Percentiles rank a stretch among this genome's conserved stretches.
These are phyloP conservation scores for Ailurus styani DNA, from an alignment of 2,113 vertebrate genomes.

Conservation along the genomic window DNA sequence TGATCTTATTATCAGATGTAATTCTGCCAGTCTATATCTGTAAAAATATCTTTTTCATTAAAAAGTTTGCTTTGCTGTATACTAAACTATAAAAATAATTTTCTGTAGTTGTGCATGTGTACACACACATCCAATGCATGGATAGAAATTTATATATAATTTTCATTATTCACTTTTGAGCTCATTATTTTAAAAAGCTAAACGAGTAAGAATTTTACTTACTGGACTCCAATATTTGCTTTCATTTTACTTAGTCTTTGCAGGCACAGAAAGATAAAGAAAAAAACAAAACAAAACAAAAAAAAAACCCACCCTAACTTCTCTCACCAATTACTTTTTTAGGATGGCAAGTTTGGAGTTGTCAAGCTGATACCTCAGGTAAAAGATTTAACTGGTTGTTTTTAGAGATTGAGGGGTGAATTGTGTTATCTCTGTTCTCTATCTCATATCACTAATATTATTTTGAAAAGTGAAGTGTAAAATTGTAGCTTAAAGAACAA, in stretches of 20 bases:
- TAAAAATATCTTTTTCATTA: not conserved
- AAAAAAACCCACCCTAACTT: not conserved
- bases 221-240: not conserved
- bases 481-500: not conserved
- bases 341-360: not conserved
- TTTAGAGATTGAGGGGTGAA: not conserved
- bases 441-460: not conserved
- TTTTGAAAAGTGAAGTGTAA: not conserved
- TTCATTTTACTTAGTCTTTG: not conserved
- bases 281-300: not conserved
- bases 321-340: not conserved
- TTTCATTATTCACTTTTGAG: not conserved
- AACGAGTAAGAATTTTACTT: not conserved
- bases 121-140: fast-evolving
- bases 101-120: fast-evolving
- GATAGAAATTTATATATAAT: not conserved
- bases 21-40: fast-evolving
- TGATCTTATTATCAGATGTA: not conserved
- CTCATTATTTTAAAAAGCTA: not conserved
- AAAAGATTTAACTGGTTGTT: constrained; percentile 7
- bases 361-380: not conserved
- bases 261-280: not conserved
- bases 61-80: not conserved
- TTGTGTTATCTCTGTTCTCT: constrained; percentile 1
- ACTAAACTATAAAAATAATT: not conserved